Evolutionary conservation across 2,888 invertebrate species (phyloP).

Genomic region (Stenotaenia linearis): DNA sequence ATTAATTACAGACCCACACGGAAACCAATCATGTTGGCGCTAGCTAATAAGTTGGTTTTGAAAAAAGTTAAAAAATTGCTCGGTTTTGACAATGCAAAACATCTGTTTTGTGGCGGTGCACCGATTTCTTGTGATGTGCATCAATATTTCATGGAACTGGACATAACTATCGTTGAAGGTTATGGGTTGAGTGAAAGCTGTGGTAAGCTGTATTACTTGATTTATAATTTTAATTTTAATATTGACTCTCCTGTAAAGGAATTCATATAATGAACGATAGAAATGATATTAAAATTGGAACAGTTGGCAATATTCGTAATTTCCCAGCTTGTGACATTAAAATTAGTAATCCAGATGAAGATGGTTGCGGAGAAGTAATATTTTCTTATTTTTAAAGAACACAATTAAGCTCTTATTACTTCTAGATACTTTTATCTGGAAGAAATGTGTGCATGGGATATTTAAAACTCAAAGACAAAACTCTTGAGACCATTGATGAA

Average conservation of each 20-base stretch:
- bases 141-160: not conserved
- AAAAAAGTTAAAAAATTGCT: not conserved
- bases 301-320: not conserved
- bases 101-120: not conserved
- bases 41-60: not conserved
- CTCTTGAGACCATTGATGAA: slow-evolving; percentile 63
- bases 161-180: not conserved
- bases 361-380: not conserved
- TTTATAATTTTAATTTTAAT: not conserved
- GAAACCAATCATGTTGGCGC: not conserved
- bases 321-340: not conserved
- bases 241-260: not conserved
- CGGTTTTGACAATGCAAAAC: not conserved
- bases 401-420: too few species aligned
- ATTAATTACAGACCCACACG: not conserved
- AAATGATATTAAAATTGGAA: not conserved
- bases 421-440: slow-evolving; percentile 62
- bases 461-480: slow-evolving; percentile 67
- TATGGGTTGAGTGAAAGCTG: not conserved
- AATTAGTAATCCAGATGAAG: not conserved
- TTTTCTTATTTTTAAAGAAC: too few species aligned
- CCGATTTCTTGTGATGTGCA: not conserved
- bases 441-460: slow-evolving; percentile 92
- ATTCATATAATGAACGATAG: not conserved
- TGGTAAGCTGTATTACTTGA: not conserved